Base-by-base conservation (phyloP, 2,888 invertebrate genomes). In the Spodoptera littoralis region DNA sequence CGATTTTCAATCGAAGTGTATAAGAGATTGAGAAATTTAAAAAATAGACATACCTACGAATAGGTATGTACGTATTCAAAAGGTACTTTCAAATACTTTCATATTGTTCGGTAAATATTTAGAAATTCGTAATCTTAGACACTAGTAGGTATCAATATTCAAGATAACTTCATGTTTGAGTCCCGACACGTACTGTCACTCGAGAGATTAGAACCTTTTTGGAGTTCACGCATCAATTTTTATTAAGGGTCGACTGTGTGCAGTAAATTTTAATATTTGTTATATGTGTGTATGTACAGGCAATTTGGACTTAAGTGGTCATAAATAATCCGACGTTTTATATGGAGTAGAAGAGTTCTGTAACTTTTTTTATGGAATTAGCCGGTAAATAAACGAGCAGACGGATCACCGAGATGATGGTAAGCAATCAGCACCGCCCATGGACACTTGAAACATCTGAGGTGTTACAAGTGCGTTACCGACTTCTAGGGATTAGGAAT, bases 111-210 rank as follows among this genome's bases (percentile, higher is more conserved):
- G 9, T 36, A 36, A 36, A 36, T 36, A 36, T 8, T 8, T 5
- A 36, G 36, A 36, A 36, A 36, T 36, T 36, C 9, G 1, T 36
- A 36, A 36, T 27, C 3, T 27, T 27, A 4, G 36, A 8, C 36
- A 36, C 36, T 36, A 6, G 36, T 36, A 8, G 36, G 13, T 60
- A 69, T 73, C 65, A 62, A 70, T 60, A 66, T 61, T 66, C 65
- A 45, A 47, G 53, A 53, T 54, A 50, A 36, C 43, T 43, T 44
- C 47, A 63, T 27, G 58, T 63, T 42, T 24, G n/a, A 64, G 64
- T 43, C 18, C 43, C 6, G 27, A 27, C 69, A 68, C 59, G 71
- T 46, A 12, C 27, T 22, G 48, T 48, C 62, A 41, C 47, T 13
- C 2, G 47, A 50, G 60, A 44, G 56, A 54, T 60, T 22, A 62